Percentiles rank a stretch among this genome's conserved stretches.
phyloP scores from a whole-genome alignment of 1,140 invertebrate species.

The Drosophila teissieri region DNA sequence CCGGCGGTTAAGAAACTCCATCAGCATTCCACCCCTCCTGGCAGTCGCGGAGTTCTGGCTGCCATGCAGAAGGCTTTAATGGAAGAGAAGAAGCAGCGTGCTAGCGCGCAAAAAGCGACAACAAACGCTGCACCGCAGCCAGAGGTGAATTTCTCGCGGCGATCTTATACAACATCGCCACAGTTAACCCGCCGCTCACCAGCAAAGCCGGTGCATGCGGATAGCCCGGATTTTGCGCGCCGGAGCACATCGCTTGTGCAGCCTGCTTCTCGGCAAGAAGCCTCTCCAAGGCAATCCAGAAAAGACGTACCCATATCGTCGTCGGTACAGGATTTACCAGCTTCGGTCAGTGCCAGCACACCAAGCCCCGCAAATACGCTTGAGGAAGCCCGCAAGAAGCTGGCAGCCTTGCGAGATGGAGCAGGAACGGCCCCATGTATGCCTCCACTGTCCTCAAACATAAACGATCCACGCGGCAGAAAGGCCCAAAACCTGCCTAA shows the following conservation, averaged over 20 bases:
- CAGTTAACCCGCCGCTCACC: not conserved
- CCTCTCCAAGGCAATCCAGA: not conserved
- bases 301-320: not conserved
- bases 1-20: not conserved
- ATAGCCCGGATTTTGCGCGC: slow-evolving; percentile 4
- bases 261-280: not conserved
- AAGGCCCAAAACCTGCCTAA: slow-evolving; percentile 4
- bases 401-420: slow-evolving; percentile 39
- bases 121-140: not conserved
- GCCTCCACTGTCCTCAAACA: slow-evolving; percentile 26
- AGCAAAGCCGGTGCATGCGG: too few species aligned
- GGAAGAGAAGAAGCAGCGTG: not conserved
- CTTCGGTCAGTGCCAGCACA: not conserved
- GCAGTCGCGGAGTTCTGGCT: slow-evolving; percentile 9
- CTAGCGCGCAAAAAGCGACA: not conserved
- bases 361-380: not conserved
- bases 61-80: slow-evolving; percentile 6
- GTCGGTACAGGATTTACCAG: not conserved
- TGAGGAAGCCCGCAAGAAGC: slow-evolving; percentile 63
- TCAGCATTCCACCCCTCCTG: too few species aligned
- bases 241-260: not conserved
- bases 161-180: not conserved
- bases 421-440: too few species aligned
- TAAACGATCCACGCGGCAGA: slow-evolving; percentile 57
- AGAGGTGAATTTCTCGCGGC: not conserved